Evolutionary conservation across 1,140 invertebrate genomes (phyloP).

Genomic region (Lepidurus apus): DNA sequence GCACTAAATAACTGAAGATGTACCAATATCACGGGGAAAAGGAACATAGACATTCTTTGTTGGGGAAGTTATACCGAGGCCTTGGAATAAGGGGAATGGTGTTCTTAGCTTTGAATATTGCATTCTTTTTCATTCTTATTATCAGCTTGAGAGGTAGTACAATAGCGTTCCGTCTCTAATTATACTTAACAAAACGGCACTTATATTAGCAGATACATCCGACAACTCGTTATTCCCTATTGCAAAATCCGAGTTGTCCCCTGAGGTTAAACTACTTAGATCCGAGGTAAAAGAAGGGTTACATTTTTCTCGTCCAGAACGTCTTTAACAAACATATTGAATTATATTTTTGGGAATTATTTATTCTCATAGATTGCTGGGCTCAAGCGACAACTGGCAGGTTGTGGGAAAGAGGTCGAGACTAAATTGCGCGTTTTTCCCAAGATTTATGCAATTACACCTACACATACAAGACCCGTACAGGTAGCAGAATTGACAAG

Average conservation of each 20-base stretch:
- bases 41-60: not conserved
- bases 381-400: slow-evolving; percentile 25
- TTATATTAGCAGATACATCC: not conserved
- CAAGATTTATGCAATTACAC: slow-evolving; percentile 82
- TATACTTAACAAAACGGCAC: not conserved
- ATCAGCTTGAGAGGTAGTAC: not conserved
- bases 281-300: not conserved
- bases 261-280: not conserved
- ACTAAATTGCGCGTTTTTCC: slow-evolving; percentile 39
- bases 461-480: slow-evolving; percentile 78
- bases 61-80: slow-evolving; percentile 6
- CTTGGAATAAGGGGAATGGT: not conserved
- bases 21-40: no score
- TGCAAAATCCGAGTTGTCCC: not conserved
- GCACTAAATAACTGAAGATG: no score
- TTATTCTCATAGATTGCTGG: slow-evolving; percentile 22
- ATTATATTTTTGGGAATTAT: not conserved
- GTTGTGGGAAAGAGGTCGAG: not conserved
- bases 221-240: not conserved
- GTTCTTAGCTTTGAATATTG: not conserved
- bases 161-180: not conserved
- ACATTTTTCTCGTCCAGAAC: not conserved
- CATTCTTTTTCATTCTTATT: not conserved
- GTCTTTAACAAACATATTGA: not conserved
- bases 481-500: slow-evolving; percentile 93